These are phyloP conservation scores for Leucoptera coffeella DNA, from an alignment of 2,888 invertebrate species.

Conservation along the genomic window DNA sequence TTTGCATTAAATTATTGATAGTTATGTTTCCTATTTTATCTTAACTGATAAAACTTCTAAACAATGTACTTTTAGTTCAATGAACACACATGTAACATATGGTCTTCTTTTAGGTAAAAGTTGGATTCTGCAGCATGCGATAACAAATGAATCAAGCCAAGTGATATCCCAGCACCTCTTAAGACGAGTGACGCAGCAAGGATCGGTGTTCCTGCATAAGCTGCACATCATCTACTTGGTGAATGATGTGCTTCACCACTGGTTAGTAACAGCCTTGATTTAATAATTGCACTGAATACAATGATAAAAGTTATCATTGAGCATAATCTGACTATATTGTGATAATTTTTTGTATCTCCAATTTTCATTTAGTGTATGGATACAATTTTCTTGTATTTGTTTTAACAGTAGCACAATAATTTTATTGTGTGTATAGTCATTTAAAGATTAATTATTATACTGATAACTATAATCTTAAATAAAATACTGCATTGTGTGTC, in stretches of 20 bases:
- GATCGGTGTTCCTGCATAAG: conserved; percentile 81
- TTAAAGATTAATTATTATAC: too few species aligned
- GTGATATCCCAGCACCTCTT: conserved; percentile 87
- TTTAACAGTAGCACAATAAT: neutral
- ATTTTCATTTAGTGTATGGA: conserved; percentile 12
- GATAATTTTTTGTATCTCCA: neutral
- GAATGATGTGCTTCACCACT: conserved; percentile 97
- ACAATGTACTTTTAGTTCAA: neutral
- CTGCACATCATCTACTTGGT: conserved; percentile 97
- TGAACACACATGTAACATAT: conserved; percentile 1
- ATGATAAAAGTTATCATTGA: neutral
- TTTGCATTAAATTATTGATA: too few species aligned
- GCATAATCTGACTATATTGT: neutral
- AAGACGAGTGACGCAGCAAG: conserved; percentile 67
- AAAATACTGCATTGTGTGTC: neutral
- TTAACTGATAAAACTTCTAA: neutral
- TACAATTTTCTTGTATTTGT: neutral
- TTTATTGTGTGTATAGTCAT: too few species aligned
- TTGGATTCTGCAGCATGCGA: conserved; percentile 93
- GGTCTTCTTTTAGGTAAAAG: conserved; percentile 62
- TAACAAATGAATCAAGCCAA: conserved; percentile 73
- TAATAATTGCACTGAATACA: neutral
- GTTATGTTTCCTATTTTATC: too few species aligned
- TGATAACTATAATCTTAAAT: neutral
- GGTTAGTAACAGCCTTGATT: conserved; percentile 57